phyloP scores from a whole-genome alignment of 2,888 invertebrate genomes.

The Acleris literana region DNA sequence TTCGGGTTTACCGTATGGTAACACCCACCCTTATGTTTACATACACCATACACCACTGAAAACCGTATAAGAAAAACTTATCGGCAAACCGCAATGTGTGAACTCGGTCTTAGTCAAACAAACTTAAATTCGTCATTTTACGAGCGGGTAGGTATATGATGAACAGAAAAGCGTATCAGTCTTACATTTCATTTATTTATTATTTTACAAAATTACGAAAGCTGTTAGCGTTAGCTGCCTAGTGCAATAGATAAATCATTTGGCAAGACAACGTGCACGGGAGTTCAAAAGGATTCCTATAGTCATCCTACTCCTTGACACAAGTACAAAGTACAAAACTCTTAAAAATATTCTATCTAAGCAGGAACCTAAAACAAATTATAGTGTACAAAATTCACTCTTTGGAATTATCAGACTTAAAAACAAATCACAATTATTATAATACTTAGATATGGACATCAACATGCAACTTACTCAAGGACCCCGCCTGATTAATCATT shows the following conservation, averaged over 20 bases:
- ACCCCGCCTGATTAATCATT: background rate
- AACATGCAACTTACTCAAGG: background rate
- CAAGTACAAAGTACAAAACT: slow-evolving; percentile 23
- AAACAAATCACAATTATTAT: slow-evolving; percentile 52
- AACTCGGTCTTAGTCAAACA: too few species aligned
- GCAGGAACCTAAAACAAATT: slow-evolving; percentile 25
- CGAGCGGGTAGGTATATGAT: too few species aligned
- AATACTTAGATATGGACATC: too few species aligned
- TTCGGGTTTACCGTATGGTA: too few species aligned
- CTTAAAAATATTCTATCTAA: slow-evolving; percentile 25
- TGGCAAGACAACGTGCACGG: slow-evolving; percentile 36
- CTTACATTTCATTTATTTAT: slow-evolving; percentile 38
- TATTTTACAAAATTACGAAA: slow-evolving; percentile 38
- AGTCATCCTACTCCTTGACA: slow-evolving; percentile 13
- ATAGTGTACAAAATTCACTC: slow-evolving; percentile 38
- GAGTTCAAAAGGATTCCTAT: slow-evolving; percentile 3
- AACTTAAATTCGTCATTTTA: too few species aligned
- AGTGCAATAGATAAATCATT: slow-evolving; percentile 31
- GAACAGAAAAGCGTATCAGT: slow-evolving; percentile 23
- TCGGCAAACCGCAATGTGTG: too few species aligned
- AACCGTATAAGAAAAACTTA: too few species aligned
- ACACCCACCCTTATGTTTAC: too few species aligned
- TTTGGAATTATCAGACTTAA: slow-evolving; percentile 61
- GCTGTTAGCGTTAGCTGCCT: slow-evolving; percentile 31
- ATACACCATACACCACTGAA: too few species aligned